phyloP scores from a whole-genome alignment of 2,113 vertebrate species.

The Catagonus wagneri region DNA sequence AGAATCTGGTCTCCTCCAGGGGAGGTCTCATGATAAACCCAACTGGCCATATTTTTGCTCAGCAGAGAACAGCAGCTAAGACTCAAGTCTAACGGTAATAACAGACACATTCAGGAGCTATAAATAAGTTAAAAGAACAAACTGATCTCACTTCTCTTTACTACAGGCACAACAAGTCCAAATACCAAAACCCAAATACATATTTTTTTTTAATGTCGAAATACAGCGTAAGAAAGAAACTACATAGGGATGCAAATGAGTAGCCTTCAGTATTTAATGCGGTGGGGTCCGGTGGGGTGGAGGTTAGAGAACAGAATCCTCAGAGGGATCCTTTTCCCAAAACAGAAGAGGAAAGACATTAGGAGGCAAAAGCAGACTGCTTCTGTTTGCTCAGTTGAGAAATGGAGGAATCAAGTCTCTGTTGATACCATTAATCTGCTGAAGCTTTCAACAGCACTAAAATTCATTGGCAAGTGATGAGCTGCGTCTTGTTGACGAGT shows the following conservation, averaged over 20 bases:
- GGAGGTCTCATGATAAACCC: neutral
- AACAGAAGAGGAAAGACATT: neutral
- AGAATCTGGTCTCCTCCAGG: neutral
- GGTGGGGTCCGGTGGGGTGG: accelerated
- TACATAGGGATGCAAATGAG: neutral
- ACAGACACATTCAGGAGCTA: neutral
- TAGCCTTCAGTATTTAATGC: neutral
- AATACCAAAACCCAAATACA: neutral
- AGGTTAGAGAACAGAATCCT: neutral
- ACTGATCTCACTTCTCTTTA: neutral
- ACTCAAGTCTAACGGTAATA: neutral
- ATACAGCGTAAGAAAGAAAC: conserved; percentile 34
- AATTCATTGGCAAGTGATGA: conserved; percentile 61
- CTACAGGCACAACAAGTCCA: neutral
- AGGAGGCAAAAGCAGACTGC: neutral
- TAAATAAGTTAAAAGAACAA: neutral
- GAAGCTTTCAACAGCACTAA: conserved; percentile 64
- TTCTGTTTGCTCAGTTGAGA: conserved; percentile 62
- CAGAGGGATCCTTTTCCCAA: neutral
- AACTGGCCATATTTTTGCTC: neutral
- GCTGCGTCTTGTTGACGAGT: neutral
- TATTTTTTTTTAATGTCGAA: neutral
- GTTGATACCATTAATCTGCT: conserved; percentile 68
- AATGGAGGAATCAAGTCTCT: conserved; percentile 62
- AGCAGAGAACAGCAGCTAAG: neutral